Conservation (phyloP, 2,888 invertebrate species). For the Serripes groenlandicus region DNA sequence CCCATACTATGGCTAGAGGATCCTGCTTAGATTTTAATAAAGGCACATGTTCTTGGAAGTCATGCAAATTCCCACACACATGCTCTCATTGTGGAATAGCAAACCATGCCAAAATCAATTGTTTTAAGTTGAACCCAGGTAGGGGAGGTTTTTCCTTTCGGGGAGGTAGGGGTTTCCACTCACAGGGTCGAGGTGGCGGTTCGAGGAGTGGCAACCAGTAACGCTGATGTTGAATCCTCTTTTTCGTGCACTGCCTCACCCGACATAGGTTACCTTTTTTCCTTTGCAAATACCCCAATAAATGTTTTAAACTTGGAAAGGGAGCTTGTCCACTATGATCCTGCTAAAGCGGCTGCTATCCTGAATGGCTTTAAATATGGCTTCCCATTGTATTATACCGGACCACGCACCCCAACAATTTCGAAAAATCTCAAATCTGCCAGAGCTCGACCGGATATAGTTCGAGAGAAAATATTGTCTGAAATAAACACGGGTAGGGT, state of each 20-base stretch:
- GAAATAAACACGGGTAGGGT: conserved; percentile 28
- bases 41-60: too few species aligned
- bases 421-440: conserved; percentile 51
- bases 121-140: background rate
- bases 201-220: too few species aligned
- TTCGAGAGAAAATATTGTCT: conserved; percentile 18
- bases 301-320: background rate
- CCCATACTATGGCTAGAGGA: background rate
- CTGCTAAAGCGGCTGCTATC: background rate
- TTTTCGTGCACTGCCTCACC: too few species aligned
- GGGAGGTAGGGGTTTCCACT: background rate
- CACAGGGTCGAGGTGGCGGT: too few species aligned
- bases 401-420: conserved; percentile 27
- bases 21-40: too few species aligned
- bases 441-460: background rate
- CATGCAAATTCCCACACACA: conserved; percentile 35
- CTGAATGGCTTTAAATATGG: conserved; percentile 40
- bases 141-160: too few species aligned
- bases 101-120: background rate
- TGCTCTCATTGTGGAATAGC: conserved; percentile 20
- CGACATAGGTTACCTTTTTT: too few species aligned
- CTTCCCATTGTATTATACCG: conserved; percentile 42
- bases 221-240: too few species aligned
- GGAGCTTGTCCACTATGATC: background rate
- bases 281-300: too few species aligned